Evolutionary conservation across 2,113 vertebrate genomes (phyloP), one percentile per base, ranked within the genome.

Genomic region (Chloropsis cyanopogon): DNA sequence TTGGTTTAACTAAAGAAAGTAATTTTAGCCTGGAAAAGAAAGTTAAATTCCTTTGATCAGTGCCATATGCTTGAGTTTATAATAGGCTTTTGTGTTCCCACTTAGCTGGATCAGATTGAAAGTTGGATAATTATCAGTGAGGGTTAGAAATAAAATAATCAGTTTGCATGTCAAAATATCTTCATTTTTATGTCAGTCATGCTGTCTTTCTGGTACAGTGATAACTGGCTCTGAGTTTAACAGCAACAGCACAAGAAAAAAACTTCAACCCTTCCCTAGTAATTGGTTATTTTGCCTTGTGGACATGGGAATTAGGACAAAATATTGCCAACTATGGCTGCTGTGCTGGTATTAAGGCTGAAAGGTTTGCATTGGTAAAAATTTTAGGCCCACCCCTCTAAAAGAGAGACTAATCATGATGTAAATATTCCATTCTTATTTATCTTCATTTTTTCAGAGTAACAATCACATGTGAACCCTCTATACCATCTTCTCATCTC

Each of bases 1-100:
- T 63, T 66, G 26, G 26, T 83, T 73, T 94, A 80, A 76, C n/a
- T 80, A 50, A 90, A 83, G 41, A 88, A 88, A 93, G 52, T 64
- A 35, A 57, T 82, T 79, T 93, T 79, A 88, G 17, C 16, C 25
- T 80, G 35, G 54, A 70, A 88, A 92, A 86, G 46, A 72, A 85
- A 66, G 66, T 82, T 77, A 29, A 72, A 70, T 73, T 88, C 39
- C n/a, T 88, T 90, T 94, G 70, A 91, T 82, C 1, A 5, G 10
- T 92, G 82, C 50, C 78, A 56, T 86, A 63, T 86, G 85, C 76
- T 90, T 42, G 18, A 77, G 41, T 93, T 93, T 65, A 33, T 76
- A 88, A 88, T 57, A 80, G 63, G 71, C n/a, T 93, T 96, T 86
- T 96, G 54, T 94, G 59, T 57, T 94, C 39, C 37, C 20, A 93